Base-by-base conservation (phyloP, 1,140 invertebrate species). In the Trichonephila clavata region DNA sequence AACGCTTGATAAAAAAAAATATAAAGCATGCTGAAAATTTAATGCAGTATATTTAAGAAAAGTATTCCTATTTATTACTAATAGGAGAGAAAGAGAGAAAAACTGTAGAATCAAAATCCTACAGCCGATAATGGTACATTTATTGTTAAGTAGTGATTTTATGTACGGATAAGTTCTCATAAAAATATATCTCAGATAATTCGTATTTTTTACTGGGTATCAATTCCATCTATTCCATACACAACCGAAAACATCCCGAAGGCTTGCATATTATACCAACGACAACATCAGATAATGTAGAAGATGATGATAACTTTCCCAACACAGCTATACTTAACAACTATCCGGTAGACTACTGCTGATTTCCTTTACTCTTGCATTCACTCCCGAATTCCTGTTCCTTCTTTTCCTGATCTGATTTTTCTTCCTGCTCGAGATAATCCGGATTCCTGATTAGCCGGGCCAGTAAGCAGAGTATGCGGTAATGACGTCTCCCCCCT, bases 391-490 rank as follows among this genome's bases (percentile, higher is more conserved):
- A 24, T 14, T 50, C 63, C 39, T 16, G 32, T 21, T 89, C 16
- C 89, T 60, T 80, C 24, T 86, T 71, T 61, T 63, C 83, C 63
- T 84, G 80, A 86, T 86, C 60, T 50, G 61, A 89, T 89, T 61
- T 71, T 86, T 86, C 24, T 86, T 86, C 65, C 63, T 92, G 83
- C 83, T 86, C 63, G 21, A 86, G 83, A 63, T 92, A 86, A 86
- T 92, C 91, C 90, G 57, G 91, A 61, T 39, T 86, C 81, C 81
- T 86, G 81, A 92, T 92, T 86, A 86, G 83, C 81, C 27, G 91
- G 91, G 59, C 91, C 81, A 92, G 81, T 86, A 71, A 86, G 81
- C 91, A n/a, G 83, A 77, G 83, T 92, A 92, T 92, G 83, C 83
- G 91, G 80, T 92, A 92, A 92, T 92, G 91, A 8, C 43, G 14